Evolutionary conservation across 2,888 invertebrate genomes (phyloP).

Genomic region (Icerya purchasi): DNA sequence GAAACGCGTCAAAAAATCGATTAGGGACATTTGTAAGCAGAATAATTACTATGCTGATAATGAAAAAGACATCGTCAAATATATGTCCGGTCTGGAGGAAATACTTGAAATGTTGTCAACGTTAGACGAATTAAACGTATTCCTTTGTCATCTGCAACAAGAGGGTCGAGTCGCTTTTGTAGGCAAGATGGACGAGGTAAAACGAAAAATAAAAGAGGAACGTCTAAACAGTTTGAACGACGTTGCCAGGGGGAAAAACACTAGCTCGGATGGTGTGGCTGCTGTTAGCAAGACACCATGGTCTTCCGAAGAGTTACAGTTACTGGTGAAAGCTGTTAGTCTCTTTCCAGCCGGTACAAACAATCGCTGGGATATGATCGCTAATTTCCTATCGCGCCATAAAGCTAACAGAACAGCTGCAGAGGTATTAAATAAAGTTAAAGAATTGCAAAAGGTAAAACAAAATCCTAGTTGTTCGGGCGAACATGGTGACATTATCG

Average conservation of each 20-base stretch:
- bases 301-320: constrained; percentile 64
- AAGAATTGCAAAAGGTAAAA: constrained; percentile 74
- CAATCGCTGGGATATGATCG: constrained; percentile 75
- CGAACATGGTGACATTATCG: constrained; percentile 28
- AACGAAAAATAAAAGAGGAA: constrained; percentile 43
- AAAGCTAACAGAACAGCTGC: constrained; percentile 53
- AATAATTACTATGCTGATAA: constrained; percentile 53
- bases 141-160: constrained; percentile 31
- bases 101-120: constrained; percentile 63
- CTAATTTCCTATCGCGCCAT: constrained; percentile 85
- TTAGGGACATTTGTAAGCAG: constrained; percentile 57
- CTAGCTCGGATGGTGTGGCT: constrained; percentile 28
- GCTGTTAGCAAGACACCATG: constrained; percentile 35
- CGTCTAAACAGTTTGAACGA: constrained; percentile 3
- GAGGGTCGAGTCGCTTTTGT: constrained; percentile 44
- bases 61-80: constrained; percentile 50
- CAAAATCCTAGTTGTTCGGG: constrained; percentile 65
- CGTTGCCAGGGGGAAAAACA: constrained; percentile 23
- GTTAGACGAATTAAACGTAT: constrained; percentile 46
- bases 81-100: constrained; percentile 82
- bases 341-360: constrained; percentile 92
- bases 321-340: constrained; percentile 91
- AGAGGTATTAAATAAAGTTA: constrained; percentile 85
- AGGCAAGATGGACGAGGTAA: constrained; percentile 43
- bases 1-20: constrained; percentile 63